A percentile compares a stretch with the other conserved stretches of the same genome.
phyloP scores from a whole-genome alignment of 2,888 invertebrate species.

The Arge pagana region DNA sequence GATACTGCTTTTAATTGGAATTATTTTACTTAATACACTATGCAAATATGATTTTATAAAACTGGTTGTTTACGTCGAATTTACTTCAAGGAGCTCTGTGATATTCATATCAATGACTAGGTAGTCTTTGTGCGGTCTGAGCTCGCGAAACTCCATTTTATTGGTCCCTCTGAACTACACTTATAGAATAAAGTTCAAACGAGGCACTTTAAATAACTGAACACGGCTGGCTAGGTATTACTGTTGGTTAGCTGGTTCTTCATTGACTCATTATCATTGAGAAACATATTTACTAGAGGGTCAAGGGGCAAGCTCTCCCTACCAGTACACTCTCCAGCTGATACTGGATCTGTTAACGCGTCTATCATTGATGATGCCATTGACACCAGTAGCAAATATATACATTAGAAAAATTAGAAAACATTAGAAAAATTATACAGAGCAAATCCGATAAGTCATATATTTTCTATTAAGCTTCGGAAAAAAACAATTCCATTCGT shows the following conservation, averaged over 20 bases:
- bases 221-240: slow-evolving; percentile 10
- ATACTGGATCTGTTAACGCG: slow-evolving; percentile 20
- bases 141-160: slow-evolving; percentile 24
- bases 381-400: no score
- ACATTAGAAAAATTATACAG: no score
- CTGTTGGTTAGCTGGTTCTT: slow-evolving; percentile 5
- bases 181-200: slow-evolving; percentile 1
- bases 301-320: slow-evolving; percentile 31
- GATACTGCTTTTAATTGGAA: no score
- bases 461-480: no score
- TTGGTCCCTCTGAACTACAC: slow-evolving; percentile 18
- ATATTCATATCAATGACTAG: slow-evolving; percentile 43
- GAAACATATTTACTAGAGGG: slow-evolving; percentile 23
- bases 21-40: no score
- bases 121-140: slow-evolving; percentile 34
- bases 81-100: slow-evolving; percentile 41
- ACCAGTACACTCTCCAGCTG: slow-evolving; percentile 16
- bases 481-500: no score
- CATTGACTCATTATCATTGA: slow-evolving; percentile 29
- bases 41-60: no score
- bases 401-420: no score
- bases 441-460: no score
- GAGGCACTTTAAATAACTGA: slow-evolving; percentile 1
- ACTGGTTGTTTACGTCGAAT: slow-evolving; percentile 35
- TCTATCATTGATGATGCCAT: no score